Evolutionary conservation across 2,888 invertebrate genomes (phyloP).

Genomic region (Ethmia dodecea): DNA sequence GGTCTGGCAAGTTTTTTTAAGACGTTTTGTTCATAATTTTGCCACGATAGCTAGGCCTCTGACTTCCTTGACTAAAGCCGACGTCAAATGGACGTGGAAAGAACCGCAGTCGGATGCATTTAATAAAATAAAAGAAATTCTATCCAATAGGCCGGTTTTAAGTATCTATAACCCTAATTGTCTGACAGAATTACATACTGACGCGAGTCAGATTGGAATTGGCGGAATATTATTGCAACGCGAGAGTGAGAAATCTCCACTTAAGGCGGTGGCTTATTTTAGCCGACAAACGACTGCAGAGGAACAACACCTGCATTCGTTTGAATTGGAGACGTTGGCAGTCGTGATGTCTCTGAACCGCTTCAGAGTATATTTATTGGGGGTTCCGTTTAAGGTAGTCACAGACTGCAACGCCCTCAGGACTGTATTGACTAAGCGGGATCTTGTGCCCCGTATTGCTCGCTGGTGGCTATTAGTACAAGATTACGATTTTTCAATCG

Average conservation of each 20-base stretch:
- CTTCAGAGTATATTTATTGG: slow-evolving; percentile 15
- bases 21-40: neutral
- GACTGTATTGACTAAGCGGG: slow-evolving; percentile 24
- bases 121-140: neutral
- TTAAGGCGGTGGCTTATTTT: slow-evolving; percentile 3
- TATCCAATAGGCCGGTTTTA: neutral
- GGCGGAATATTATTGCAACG: neutral
- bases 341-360: slow-evolving; percentile 10
- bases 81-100: neutral
- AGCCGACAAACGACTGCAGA: slow-evolving; percentile 7
- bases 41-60: too few species aligned
- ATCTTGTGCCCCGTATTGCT: slow-evolving; percentile 28
- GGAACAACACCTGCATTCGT: slow-evolving; percentile 6
- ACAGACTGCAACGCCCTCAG: slow-evolving; percentile 34
- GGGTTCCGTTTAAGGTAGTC: slow-evolving; percentile 15
- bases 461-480: slow-evolving; percentile 33
- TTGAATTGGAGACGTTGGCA: slow-evolving; percentile 26
- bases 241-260: neutral
- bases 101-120: neutral
- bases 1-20: neutral
- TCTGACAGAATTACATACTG: slow-evolving; percentile 1
- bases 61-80: neutral
- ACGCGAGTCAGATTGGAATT: neutral
- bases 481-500: slow-evolving; percentile 18
- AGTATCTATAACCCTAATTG: neutral